A percentile compares a stretch with the other conserved stretches of the same genome.
phyloP scores from a whole-genome alignment of 2,113 vertebrate genomes.

The Calidris pugnax region DNA sequence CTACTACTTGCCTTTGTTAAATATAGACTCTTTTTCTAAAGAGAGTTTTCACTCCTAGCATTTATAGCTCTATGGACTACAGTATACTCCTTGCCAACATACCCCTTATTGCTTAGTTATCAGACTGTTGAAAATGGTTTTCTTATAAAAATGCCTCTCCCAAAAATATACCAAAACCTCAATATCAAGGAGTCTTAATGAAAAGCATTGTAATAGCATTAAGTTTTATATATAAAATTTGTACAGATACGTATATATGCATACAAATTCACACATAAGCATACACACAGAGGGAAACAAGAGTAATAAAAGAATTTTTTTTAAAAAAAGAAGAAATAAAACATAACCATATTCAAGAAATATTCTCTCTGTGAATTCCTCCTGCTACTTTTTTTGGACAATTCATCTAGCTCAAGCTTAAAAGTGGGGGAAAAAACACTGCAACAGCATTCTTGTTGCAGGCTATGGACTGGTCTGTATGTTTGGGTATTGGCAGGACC shows the following conservation, averaged over 20 bases:
- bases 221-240: neutral
- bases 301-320: neutral
- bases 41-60: neutral
- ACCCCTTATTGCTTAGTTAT: neutral
- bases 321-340: neutral
- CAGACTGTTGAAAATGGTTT: neutral
- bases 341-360: neutral
- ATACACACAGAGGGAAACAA: neutral
- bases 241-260: neutral
- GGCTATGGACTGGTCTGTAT: neutral
- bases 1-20: neutral
- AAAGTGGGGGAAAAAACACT: accelerated
- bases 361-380: neutral
- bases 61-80: accelerated
- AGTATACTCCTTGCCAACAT: accelerated
- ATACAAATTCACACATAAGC: neutral
- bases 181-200: neutral
- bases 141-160: neutral
- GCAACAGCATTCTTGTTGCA: neutral
- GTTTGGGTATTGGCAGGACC: neutral
- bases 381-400: neutral
- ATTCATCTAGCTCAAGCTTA: neutral
- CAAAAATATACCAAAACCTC: neutral
- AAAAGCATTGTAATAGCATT: neutral
- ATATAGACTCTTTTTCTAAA: neutral